phyloP scores from a whole-genome alignment of 92 coral and sea anemone species.

The Palythoa grandiflora region DNA sequence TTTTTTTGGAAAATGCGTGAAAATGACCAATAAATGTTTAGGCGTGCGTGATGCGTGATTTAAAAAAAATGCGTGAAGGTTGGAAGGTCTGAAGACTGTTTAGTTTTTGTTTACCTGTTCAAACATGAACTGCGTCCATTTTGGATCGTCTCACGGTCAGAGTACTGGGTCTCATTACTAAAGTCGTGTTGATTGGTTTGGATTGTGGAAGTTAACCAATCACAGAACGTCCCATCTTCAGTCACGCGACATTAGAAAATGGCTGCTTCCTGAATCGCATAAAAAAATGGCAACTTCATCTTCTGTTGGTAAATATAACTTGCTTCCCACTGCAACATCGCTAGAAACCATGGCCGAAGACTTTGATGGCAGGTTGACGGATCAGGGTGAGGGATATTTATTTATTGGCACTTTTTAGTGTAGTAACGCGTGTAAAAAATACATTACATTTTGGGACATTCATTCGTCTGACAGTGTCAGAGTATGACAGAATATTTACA shows the following conservation, averaged over 20 bases:
- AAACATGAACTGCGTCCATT: background rate
- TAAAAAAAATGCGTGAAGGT: no score
- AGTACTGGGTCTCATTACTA: background rate
- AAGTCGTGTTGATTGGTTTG: background rate
- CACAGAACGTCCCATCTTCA: background rate
- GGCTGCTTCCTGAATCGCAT: background rate
- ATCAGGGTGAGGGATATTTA: conserved; percentile 3
- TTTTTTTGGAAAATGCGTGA: no score
- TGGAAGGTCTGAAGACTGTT: no score
- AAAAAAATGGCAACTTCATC: background rate
- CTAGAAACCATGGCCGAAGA: background rate
- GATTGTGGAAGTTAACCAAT: conserved; percentile 7
- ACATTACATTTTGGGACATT: no score
- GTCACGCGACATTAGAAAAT: background rate
- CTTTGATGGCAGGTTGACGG: background rate
- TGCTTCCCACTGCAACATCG: conserved; percentile 15
- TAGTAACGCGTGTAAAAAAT: no score
- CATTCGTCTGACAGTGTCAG: no score
- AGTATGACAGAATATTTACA: background rate
- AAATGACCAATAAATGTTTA: no score
- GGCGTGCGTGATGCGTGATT: no score
- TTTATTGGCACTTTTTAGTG: background rate
- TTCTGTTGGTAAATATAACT: conserved; percentile 17
- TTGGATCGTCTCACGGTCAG: background rate
- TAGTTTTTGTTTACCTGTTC: background rate